Evolutionary conservation across 2,888 invertebrate genomes (phyloP).

Genomic region (Ormyrus pomaceus): DNA sequence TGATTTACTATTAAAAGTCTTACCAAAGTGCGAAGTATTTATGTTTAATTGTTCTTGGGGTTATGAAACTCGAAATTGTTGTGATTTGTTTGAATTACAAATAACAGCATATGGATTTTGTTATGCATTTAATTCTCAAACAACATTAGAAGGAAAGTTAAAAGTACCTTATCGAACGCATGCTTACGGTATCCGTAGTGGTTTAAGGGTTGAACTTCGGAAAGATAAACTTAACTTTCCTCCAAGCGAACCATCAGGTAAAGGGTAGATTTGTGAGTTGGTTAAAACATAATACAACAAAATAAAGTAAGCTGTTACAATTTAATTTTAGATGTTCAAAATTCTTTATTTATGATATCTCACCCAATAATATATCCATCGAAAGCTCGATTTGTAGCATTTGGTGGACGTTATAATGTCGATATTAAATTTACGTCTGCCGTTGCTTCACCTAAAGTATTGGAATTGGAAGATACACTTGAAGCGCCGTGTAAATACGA

Average conservation of each 20-base stretch:
- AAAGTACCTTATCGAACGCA: background rate
- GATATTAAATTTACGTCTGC: conserved; percentile 63
- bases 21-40: conserved; percentile 23
- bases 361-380: conserved; percentile 61
- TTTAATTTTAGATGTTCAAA: conserved; percentile 16
- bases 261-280: background rate
- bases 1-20: conserved; percentile 7
- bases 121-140: conserved; percentile 45
- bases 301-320: too few species aligned
- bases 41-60: conserved; percentile 31
- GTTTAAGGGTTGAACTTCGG: conserved; percentile 7
- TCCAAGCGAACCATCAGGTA: background rate
- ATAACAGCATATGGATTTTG: conserved; percentile 40
- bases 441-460: conserved; percentile 58
- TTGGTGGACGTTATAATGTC: conserved; percentile 61
- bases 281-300: background rate
- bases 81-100: conserved; percentile 40
- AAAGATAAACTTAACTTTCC: background rate
- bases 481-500: conserved; percentile 61
- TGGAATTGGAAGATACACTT: conserved; percentile 53
- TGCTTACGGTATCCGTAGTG: conserved; percentile 12
- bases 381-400: conserved; percentile 58
- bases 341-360: conserved; percentile 59
- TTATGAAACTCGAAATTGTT: conserved; percentile 8
- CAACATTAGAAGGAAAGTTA: background rate